Evolutionary conservation across 2,113 vertebrate genomes (phyloP).

Genomic region (Takifugu bimaculatus): DNA sequence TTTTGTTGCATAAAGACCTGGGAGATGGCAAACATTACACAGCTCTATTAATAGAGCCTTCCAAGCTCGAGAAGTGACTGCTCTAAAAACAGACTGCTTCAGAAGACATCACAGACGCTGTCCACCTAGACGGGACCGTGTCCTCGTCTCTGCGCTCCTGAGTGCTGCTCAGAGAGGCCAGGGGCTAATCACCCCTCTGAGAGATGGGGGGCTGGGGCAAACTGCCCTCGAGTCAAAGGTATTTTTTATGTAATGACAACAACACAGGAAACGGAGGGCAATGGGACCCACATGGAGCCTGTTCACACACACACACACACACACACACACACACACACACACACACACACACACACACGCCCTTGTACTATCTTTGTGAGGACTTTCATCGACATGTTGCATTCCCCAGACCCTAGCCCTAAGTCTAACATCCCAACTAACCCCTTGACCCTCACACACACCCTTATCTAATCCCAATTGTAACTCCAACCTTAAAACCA

Average conservation of each 20-base stretch:
- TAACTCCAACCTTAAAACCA: too few species aligned
- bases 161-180: slow-evolving; percentile 33
- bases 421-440: too few species aligned
- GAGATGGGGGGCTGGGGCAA: slow-evolving; percentile 37
- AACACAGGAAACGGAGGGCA: slow-evolving; percentile 65
- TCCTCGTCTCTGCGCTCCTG: slow-evolving; percentile 22
- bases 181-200: slow-evolving; percentile 64
- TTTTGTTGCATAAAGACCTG: slow-evolving; percentile 42
- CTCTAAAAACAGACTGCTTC: slow-evolving; percentile 39
- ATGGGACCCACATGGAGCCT: slow-evolving; percentile 67
- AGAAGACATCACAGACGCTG: slow-evolving; percentile 6
- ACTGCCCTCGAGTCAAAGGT: slow-evolving; percentile 58
- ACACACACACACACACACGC: slow-evolving; percentile 13
- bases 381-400: too few species aligned
- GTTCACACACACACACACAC: slow-evolving; percentile 37
- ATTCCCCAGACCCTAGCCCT: too few species aligned
- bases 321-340: not conserved
- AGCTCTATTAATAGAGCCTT: slow-evolving; percentile 70
- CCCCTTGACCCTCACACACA: too few species aligned
- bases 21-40: slow-evolving; percentile 39
- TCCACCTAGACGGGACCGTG: not conserved
- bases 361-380: too few species aligned
- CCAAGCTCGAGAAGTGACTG: slow-evolving; percentile 40
- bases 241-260: slow-evolving; percentile 68
- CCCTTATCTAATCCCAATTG: too few species aligned